These are phyloP conservation scores for Nomada fabriciana DNA, from an alignment of 2,888 invertebrate genomes.

Conservation along the genomic window DNA sequence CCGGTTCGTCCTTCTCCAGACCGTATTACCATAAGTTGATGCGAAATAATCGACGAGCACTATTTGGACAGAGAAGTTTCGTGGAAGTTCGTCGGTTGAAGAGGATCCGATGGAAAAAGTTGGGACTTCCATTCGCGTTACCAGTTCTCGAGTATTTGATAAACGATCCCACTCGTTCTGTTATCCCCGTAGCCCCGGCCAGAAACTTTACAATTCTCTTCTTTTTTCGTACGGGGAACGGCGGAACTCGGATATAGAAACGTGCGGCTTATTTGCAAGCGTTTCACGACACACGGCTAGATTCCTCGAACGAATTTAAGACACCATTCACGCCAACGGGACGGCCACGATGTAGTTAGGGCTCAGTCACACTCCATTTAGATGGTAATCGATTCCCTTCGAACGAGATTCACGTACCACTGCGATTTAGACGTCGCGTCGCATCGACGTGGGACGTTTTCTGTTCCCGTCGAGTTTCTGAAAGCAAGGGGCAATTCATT, in stretches of 20 bases:
- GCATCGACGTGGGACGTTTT: neutral
- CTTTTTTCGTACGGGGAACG: neutral
- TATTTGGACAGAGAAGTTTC: conserved; percentile 36
- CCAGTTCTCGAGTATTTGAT: conserved; percentile 38
- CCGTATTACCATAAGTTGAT: conserved; percentile 12
- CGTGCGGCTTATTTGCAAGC: conserved; percentile 26
- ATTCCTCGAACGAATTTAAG: conserved; percentile 19
- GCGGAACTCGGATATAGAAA: neutral
- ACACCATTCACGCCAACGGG: neutral
- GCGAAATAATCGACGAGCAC: conserved; percentile 38
- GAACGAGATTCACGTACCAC: conserved; percentile 16
- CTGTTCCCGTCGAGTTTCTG: neutral
- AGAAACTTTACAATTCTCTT: conserved; percentile 11
- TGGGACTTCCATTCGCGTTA: conserved; percentile 3
- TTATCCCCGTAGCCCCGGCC: neutral
- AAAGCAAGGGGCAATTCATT: no score
- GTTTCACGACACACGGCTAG: conserved; percentile 9
- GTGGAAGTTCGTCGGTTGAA: conserved; percentile 12
- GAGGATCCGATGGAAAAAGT: conserved; percentile 40
- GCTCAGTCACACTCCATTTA: conserved; percentile 29
- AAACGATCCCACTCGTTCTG: conserved; percentile 21
- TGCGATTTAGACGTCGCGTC: conserved; percentile 5
- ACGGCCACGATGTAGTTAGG: conserved; percentile 21
- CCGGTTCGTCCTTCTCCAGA: neutral
- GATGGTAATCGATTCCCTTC: conserved; percentile 42